Base-by-base conservation (phyloP, 2,113 vertebrate species). In the Oenanthe melanoleuca region DNA sequence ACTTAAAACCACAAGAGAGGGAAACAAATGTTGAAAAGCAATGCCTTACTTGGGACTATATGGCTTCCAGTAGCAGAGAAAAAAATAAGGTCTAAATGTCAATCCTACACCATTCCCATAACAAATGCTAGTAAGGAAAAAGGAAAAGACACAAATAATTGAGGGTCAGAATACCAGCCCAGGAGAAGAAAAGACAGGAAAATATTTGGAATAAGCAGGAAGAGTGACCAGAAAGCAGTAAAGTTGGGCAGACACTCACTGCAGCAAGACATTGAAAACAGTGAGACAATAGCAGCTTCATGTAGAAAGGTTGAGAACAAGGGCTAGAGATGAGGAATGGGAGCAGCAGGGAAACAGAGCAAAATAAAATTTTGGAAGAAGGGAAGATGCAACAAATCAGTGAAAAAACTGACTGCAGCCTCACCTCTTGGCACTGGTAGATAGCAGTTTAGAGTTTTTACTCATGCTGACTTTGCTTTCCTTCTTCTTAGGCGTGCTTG, bases 391-490 rank as follows among this genome's bases (percentile, higher is more conserved):
- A 88, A 25, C 3, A 4, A 91, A 83, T 47, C 19, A 69, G 69
- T 49, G 55, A 86, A 38, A 88, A 94, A 90, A 96, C 75, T 44
- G 49, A 80, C 50, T 85, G 83, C 53, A 88, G 55, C 67, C 96
- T 97, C 97, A 99, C 99, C 99, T 99, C 97, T 99, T 99, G 91
- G 99, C 99, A 96, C 99, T 99, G 97, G 99, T 99, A 82, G 99
- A 99, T 90, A 99, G 98, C 92, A 99, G 99, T 95, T 99, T 99
- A 96, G 99, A 99, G 97, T 99, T 99, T 98, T 99, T 99, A 98
- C 98, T 99, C 99, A 99, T 99, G 98, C 98, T 99, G 98, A 98
- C 98, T 99, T 99, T 99, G 98, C 98, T 99, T 87, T 99, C 99
- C 97, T 98, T 98, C 98, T 99, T 99, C 98, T 98, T 99, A 93